These are phyloP conservation scores for Trachelus tabidus DNA, from an alignment of 2,888 invertebrate species.

Conservation along the genomic window DNA sequence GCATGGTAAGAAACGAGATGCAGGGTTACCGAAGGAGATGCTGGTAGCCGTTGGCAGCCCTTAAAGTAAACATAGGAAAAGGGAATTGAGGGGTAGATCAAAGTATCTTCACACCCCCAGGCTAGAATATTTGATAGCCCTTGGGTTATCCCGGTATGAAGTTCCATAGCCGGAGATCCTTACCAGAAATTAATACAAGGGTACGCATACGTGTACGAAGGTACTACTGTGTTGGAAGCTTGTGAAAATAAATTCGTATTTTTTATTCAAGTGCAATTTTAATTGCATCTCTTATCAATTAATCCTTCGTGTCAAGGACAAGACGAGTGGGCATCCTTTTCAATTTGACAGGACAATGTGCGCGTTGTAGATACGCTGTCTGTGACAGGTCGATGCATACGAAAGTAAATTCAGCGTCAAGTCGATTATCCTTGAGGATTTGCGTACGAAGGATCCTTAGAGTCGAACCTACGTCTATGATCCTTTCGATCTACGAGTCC, in stretches of 20 bases:
- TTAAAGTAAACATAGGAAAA: constrained; percentile 56
- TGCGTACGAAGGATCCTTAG: not conserved
- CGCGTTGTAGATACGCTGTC: not conserved
- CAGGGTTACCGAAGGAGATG: constrained; percentile 35
- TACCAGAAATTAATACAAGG: not conserved
- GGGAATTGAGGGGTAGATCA: constrained; percentile 50
- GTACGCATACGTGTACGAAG: not conserved
- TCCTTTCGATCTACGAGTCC: not conserved
- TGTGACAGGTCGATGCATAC: not conserved
- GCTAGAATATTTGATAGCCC: constrained; percentile 58
- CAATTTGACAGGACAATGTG: not conserved
- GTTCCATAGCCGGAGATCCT: not conserved
- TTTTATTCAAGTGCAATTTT: not conserved
- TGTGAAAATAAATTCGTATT: not conserved
- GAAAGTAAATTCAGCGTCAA: not conserved
- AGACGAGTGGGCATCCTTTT: not conserved
- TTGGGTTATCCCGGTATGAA: constrained; percentile 22
- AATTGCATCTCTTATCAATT: not conserved
- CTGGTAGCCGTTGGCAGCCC: constrained; percentile 54
- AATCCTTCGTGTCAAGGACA: not conserved
- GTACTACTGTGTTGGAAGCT: not conserved
- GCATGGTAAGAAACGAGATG: not conserved
- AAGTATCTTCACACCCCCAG: constrained; percentile 61
- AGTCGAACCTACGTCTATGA: not conserved
- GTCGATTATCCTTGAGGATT: not conserved